Conservation (phyloP, 2,113 vertebrate genomes). For the Martes martes region DNA sequence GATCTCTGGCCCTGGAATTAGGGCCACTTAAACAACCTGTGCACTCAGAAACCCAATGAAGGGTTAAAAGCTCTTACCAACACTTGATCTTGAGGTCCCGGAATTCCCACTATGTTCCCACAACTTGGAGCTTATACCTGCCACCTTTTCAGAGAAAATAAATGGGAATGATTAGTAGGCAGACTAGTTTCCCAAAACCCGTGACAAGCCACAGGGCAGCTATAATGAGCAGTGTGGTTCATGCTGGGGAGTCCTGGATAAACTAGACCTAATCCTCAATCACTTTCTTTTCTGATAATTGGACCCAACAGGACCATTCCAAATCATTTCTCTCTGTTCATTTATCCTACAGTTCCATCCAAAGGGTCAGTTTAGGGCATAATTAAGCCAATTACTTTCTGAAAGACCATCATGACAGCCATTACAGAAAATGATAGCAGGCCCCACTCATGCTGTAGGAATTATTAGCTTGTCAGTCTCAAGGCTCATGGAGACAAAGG, state of each 20-base stretch:
- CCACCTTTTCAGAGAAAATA: neutral
- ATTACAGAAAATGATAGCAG: conserved; percentile 22
- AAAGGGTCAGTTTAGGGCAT: conserved; percentile 55
- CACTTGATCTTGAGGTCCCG: too few relatives aligned
- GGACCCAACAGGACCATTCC: conserved; percentile 24
- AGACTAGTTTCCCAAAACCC: neutral
- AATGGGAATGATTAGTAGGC: neutral
- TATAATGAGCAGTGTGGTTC: neutral
- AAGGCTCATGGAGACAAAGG: neutral
- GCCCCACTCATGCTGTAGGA: neutral
- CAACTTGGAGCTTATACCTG: neutral
- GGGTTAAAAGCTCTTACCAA: neutral
- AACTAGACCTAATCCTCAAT: neutral
- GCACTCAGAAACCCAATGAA: neutral
- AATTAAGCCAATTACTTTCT: conserved; percentile 59
- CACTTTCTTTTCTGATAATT: conserved; percentile 29
- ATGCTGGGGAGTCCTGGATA: neutral
- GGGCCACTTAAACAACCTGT: neutral
- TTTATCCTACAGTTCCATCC: conserved; percentile 22
- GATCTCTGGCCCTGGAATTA: neutral
- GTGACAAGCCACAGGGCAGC: neutral
- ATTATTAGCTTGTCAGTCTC: neutral
- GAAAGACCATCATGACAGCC: neutral
- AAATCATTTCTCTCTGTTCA: neutral
- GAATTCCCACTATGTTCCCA: neutral